Percentiles rank a stretch among this genome's conserved stretches.
Conservation (phyloP, 2,888 invertebrate genomes). For the Rutpela maculata region DNA sequence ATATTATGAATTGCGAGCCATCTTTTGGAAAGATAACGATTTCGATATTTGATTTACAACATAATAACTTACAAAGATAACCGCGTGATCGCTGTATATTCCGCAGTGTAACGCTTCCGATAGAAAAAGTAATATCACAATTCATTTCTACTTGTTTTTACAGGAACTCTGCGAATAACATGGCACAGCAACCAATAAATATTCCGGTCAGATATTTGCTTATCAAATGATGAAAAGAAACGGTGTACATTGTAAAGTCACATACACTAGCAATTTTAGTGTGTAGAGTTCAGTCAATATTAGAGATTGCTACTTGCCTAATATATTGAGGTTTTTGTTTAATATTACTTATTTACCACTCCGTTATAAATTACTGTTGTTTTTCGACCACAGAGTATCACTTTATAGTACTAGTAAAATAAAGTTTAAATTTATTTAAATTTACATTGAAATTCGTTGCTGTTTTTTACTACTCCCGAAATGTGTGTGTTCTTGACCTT, state of each 20-base stretch:
- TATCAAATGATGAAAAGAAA: conserved; percentile 7
- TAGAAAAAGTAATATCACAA: neutral
- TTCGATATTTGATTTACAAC: neutral
- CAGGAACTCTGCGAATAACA: neutral
- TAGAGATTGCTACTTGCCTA: too few relatives aligned
- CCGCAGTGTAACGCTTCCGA: neutral
- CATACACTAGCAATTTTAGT: neutral
- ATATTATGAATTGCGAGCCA: neutral
- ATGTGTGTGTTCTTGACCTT: too few relatives aligned
- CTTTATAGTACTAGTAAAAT: too few relatives aligned
- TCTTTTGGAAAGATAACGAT: neutral
- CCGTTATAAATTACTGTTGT: too few relatives aligned
- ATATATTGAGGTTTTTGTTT: too few relatives aligned
- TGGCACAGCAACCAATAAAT: neutral
- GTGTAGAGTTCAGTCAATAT: too few relatives aligned
- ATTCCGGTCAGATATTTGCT: conserved; percentile 4
- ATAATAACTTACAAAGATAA: neutral
- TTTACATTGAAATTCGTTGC: too few relatives aligned
- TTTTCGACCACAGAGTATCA: too few relatives aligned
- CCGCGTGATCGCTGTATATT: neutral
- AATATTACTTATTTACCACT: too few relatives aligned
- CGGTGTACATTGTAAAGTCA: neutral
- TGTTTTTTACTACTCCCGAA: too few relatives aligned
- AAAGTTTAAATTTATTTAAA: too few relatives aligned
- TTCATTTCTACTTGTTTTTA: neutral